Percentiles rank a stretch among this genome's conserved stretches.
Conservation (phyloP, 2,888 invertebrate species). For the Caenorhabditis uteleia region DNA sequence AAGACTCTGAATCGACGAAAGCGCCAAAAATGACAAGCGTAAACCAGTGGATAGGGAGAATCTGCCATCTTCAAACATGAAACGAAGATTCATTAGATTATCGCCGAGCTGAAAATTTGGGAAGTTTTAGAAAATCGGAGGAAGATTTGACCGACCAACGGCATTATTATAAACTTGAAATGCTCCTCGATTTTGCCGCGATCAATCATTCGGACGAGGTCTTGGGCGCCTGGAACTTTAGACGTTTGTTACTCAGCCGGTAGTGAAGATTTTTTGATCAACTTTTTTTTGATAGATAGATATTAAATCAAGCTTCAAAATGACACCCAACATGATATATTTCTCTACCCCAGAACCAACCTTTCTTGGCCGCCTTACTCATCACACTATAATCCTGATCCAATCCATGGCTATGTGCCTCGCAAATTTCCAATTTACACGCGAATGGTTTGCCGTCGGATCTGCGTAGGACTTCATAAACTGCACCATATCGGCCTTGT, state of each 20-base stretch:
- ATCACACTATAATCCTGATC: slow-evolving; percentile 65
- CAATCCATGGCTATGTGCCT: slow-evolving; percentile 59
- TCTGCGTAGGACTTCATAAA: slow-evolving; percentile 58
- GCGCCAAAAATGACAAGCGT: slow-evolving; percentile 57
- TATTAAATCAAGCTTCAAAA: neutral
- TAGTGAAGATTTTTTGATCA: too few relatives aligned
- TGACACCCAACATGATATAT: too few relatives aligned
- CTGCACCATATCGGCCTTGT: slow-evolving; percentile 65
- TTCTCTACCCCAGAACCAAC: slow-evolving; percentile 2
- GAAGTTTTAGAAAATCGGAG: slow-evolving; percentile 5
- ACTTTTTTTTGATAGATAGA: too few relatives aligned
- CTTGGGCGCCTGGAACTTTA: slow-evolving; percentile 33
- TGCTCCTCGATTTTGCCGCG: slow-evolving; percentile 66
- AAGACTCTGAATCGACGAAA: slow-evolving; percentile 57
- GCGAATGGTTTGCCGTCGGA: slow-evolving; percentile 60
- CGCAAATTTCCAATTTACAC: slow-evolving; percentile 64
- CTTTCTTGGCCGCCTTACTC: slow-evolving; percentile 52
- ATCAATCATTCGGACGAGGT: slow-evolving; percentile 60
- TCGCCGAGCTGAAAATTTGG: slow-evolving; percentile 57
- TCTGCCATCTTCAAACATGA: slow-evolving; percentile 61
- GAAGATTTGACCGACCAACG: slow-evolving; percentile 33
- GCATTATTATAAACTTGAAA: slow-evolving; percentile 57
- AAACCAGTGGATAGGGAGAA: slow-evolving; percentile 66
- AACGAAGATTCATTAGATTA: slow-evolving; percentile 61
- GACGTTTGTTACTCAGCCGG: neutral